Evolutionary conservation across 2,888 invertebrate species (phyloP), one percentile per base, ranked within the genome.

Genomic region (Pandemis corylana): DNA sequence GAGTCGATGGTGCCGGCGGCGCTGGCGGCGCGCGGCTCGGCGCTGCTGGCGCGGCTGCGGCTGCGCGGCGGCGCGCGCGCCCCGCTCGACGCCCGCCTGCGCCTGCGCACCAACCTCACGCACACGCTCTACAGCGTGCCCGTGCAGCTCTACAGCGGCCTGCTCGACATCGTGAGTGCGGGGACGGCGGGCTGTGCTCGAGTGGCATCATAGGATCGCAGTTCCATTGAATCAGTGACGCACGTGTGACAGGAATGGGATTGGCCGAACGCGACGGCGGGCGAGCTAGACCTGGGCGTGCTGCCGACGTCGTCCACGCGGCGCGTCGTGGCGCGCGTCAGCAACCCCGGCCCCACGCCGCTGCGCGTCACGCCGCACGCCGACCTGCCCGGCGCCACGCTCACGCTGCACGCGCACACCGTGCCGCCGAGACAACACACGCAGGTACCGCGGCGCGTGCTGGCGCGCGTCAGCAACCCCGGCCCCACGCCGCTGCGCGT

Each of bases 281-380:
- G 85, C 76, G 66, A 78, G 80, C 82, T 97, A 85, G 95, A 96
- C 84, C 95, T 97, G 84, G 97, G 97, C 78, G 94, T 96, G 74
- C 93, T 97, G 77, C 95, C 96, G 80, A 94, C 95, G 83, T 95
- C 96, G 68, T 92, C 95, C 71, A 95, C 96, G 80, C 96, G 96
- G 83, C 96, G 96, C 80, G 96, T 97, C 80, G 92, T 95, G 82
- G 96, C 80, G 82, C 83, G 81, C 15, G 79, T 91, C 82, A 87
- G 74, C 87, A 91, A 92, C 88, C 79, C 81, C n/a, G 88, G 85
- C 72, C 85, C 86, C 62, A 82, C 80, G 71, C 71, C 82, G 80
- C 86, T 89, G 68, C 90, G 90, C 85, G 81, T 84, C 73, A 28
- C 71, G 68, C 80, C 81, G 66, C 44, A 70, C 80, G 82, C 84